A percentile compares a stretch with the other conserved stretches of the same genome.
phyloP scores from a whole-genome alignment of 92 coral and sea anemone genomes.

The Parazoanthus darwini region DNA sequence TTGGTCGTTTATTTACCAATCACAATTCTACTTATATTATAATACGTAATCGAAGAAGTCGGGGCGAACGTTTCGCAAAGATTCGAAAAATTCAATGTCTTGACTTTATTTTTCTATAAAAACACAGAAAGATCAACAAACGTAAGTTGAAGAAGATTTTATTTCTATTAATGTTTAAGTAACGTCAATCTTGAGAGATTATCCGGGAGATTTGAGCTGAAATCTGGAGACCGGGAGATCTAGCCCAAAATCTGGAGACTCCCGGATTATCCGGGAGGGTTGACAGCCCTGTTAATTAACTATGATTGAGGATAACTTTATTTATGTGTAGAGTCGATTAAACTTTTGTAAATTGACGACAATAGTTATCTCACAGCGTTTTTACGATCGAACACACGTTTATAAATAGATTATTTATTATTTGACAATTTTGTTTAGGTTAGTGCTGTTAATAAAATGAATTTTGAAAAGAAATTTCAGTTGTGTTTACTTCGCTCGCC shows the following conservation, averaged over 20 bases:
- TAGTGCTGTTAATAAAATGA: neutral
- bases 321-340: constrained; percentile 11
- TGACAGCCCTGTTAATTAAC: neutral
- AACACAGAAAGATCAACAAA: constrained; percentile 3
- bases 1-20: constrained; percentile 3
- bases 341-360: constrained; percentile 20
- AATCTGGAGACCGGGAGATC: constrained; percentile 31
- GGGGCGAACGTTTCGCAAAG: constrained; percentile 7
- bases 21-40: constrained; percentile 1
- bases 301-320: no score
- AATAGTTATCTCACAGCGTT: constrained; percentile 22
- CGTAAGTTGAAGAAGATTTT: constrained; percentile 3
- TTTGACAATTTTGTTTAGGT: no score
- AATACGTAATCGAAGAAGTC: constrained; percentile 4
- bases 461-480: constrained; percentile 11
- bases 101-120: constrained; percentile 1
- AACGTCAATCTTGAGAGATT: constrained; percentile 14
- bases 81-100: constrained; percentile 2
- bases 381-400: constrained; percentile 15
- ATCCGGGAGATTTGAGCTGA: constrained; percentile 33
- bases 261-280: constrained; percentile 17
- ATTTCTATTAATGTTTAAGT: constrained; percentile 1
- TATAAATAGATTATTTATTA: constrained; percentile 12
- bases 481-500: constrained; percentile 14
- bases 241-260: constrained; percentile 37